Percentiles rank a stretch among this genome's conserved stretches.
These are phyloP conservation scores for Machimus rusticus DNA, from an alignment of 2,888 invertebrate species.

Conservation along the genomic window DNA sequence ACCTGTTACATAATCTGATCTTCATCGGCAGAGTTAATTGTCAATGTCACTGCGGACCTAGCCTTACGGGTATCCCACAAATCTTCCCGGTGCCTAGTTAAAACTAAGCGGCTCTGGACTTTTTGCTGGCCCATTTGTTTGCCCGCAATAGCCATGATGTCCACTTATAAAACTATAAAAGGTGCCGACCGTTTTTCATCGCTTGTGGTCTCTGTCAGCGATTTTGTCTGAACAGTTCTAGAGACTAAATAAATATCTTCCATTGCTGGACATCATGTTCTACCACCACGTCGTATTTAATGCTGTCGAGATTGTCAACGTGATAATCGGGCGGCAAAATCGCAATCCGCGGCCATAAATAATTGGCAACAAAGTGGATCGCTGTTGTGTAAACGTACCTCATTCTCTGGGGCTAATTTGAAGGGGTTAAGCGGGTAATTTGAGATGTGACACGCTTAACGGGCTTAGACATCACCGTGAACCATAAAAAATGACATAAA, in stretches of 20 bases:
- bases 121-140: slow-evolving; percentile 9
- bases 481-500: not conserved
- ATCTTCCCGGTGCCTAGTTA: slow-evolving; percentile 8
- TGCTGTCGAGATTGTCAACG: slow-evolving; percentile 42
- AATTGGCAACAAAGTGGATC: slow-evolving; percentile 27
- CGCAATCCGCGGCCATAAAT: slow-evolving; percentile 32
- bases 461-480: not conserved
- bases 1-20: slow-evolving; percentile 41
- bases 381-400: slow-evolving; percentile 15
- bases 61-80: slow-evolving; percentile 17
- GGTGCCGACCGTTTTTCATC: slow-evolving; percentile 38
- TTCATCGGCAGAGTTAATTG: slow-evolving; percentile 39
- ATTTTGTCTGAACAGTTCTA: not conserved
- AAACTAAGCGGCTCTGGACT: not conserved
- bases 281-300: slow-evolving; percentile 43
- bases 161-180: slow-evolving; percentile 15
- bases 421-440: not conserved
- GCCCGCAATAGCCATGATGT: not conserved
- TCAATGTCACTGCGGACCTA: slow-evolving; percentile 33
- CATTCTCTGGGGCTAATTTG: slow-evolving; percentile 12
- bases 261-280: slow-evolving; percentile 42
- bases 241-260: slow-evolving; percentile 32
- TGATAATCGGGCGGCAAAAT: slow-evolving; percentile 42
- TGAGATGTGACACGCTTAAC: slow-evolving; percentile 14
- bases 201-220: slow-evolving; percentile 28